Evolutionary conservation across 2,888 invertebrate species (phyloP).

Genomic region (Gnatocerus cornutus): DNA sequence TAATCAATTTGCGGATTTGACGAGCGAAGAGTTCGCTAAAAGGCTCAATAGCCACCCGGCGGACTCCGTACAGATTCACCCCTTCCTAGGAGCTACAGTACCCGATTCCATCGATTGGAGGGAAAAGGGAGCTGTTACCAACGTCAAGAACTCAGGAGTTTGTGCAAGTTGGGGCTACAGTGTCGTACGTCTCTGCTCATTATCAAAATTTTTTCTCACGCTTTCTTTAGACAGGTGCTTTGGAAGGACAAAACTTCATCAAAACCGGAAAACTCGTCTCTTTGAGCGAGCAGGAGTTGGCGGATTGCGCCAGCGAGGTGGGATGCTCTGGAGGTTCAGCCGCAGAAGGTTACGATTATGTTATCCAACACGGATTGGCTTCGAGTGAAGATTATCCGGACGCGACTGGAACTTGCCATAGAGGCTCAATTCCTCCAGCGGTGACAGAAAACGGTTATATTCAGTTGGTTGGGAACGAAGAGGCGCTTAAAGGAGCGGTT

Average conservation of each 20-base stretch:
- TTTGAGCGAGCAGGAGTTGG: slow-evolving; percentile 72
- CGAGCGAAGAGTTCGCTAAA: slow-evolving; percentile 20
- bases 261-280: slow-evolving; percentile 70
- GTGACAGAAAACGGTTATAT: slow-evolving; percentile 75
- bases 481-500: slow-evolving; percentile 80
- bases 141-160: slow-evolving; percentile 54
- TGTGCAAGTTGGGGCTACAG: slow-evolving; percentile 57
- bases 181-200: slow-evolving; percentile 17
- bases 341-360: slow-evolving; percentile 69
- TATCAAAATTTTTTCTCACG: slow-evolving; percentile 21
- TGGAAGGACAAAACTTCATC: slow-evolving; percentile 71
- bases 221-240: slow-evolving; percentile 73
- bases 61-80: no score
- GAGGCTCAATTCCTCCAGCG: slow-evolving; percentile 33
- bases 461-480: slow-evolving; percentile 79
- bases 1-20: slow-evolving; percentile 33
- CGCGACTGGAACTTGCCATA: slow-evolving; percentile 53
- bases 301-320: slow-evolving; percentile 71
- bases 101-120: slow-evolving; percentile 57
- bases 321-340: slow-evolving; percentile 72
- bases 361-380: slow-evolving; percentile 73
- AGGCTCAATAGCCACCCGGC: no score
- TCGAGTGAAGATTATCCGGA: slow-evolving; percentile 73
- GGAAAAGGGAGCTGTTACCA: slow-evolving; percentile 53
- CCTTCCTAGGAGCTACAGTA: no score